These are phyloP conservation scores for Marisa cornuarietis DNA, from an alignment of 1,140 invertebrate genomes.

Conservation along the genomic window DNA sequence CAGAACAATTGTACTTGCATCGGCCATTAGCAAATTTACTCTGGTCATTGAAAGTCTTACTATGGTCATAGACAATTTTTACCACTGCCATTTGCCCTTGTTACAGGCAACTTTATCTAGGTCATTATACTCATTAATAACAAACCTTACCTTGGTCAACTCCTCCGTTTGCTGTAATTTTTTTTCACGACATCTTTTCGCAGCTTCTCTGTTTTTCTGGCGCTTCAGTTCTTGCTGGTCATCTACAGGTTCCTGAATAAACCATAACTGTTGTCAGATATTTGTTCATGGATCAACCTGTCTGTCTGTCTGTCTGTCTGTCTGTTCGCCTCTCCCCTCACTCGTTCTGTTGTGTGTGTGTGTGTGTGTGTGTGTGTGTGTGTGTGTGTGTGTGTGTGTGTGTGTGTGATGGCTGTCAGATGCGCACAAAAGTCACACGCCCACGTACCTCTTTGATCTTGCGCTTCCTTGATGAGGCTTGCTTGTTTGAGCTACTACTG, in stretches of 20 bases:
- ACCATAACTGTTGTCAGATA: neutral
- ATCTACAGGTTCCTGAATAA: neutral
- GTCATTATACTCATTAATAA: too few relatives aligned
- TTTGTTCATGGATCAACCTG: neutral
- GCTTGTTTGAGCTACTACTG: too few relatives aligned
- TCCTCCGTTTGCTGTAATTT: conserved; percentile 18
- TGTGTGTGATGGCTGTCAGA: neutral
- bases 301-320: neutral
- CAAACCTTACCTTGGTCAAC: conserved; percentile 1
- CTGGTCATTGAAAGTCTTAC: too few relatives aligned
- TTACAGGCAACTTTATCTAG: too few relatives aligned
- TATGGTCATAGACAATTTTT: too few relatives aligned
- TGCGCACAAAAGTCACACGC: neutral
- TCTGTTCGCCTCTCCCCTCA: neutral
- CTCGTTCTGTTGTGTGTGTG: conserved; percentile 11
- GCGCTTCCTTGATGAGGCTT: too few relatives aligned
- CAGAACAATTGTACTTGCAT: too few relatives aligned
- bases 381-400: neutral
- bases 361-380: neutral
- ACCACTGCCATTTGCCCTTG: too few relatives aligned
- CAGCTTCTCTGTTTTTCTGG: conserved; percentile 16
- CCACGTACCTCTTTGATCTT: neutral
- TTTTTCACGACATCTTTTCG: conserved; percentile 17
- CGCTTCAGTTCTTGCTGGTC: conserved; percentile 4
- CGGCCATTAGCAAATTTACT: too few relatives aligned